phyloP scores from a whole-genome alignment of 2,888 invertebrate genomes.

The Nowickia ferox region DNA sequence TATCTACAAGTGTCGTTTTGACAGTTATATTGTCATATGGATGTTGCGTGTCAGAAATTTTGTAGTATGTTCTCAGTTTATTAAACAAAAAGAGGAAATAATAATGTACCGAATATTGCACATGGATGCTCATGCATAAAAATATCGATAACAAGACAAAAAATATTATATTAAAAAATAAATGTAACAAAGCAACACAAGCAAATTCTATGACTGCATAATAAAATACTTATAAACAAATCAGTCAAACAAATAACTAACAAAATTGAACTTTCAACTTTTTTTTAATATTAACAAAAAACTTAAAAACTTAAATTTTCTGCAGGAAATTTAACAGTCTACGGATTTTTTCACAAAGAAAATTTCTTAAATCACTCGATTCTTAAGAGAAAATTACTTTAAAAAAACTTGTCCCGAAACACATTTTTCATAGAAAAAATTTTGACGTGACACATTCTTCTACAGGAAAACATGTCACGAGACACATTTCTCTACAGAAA shows the following conservation, averaged over 20 bases:
- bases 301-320: too few species aligned
- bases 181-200: conserved; percentile 15
- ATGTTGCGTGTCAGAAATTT: conserved; percentile 68
- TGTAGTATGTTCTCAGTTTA: conserved; percentile 38
- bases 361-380: too few species aligned
- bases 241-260: neutral
- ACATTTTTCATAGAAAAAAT: too few species aligned
- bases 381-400: too few species aligned
- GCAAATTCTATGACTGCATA: conserved; percentile 11
- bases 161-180: conserved; percentile 1
- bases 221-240: conserved; percentile 6
- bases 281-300: too few species aligned
- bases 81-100: conserved; percentile 17
- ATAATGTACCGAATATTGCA: neutral
- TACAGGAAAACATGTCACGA: too few species aligned
- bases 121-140: conserved; percentile 39
- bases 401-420: too few species aligned
- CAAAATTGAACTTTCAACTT: neutral
- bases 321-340: too few species aligned
- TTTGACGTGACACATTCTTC: too few species aligned
- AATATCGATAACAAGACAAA: neutral
- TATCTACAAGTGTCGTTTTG: conserved; percentile 69
- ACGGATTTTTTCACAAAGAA: too few species aligned
- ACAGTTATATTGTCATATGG: conserved; percentile 69
- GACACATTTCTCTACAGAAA: too few species aligned